phyloP scores from a whole-genome alignment of 2,797 vertebrate species.

The Ctenosaura bakeri region DNA sequence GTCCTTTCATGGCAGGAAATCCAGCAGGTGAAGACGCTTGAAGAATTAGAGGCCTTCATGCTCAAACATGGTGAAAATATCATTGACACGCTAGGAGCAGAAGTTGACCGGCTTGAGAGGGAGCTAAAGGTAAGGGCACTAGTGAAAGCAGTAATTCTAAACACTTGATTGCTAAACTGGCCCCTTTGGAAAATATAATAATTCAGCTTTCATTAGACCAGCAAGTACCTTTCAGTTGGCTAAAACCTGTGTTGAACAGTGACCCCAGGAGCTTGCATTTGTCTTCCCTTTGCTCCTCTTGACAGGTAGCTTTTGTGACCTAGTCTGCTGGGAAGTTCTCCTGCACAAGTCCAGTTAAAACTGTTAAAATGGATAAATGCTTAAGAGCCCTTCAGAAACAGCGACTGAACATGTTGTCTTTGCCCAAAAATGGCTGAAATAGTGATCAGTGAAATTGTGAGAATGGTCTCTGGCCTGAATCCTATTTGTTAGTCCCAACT shows the following conservation, averaged over 20 bases:
- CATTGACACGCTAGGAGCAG: slow-evolving; percentile 94
- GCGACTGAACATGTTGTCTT: slow-evolving; percentile 1
- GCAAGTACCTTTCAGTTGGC: background rate
- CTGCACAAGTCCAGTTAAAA: background rate
- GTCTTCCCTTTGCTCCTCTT: slow-evolving; percentile 24
- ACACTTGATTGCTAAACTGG: background rate
- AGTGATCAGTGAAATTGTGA: background rate
- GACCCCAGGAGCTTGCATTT: background rate
- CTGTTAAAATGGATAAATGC: background rate
- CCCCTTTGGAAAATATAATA: background rate
- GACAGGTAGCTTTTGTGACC: background rate
- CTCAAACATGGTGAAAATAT: slow-evolving; percentile 99
- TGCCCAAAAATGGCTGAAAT: no score
- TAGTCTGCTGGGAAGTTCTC: slow-evolving; percentile 2
- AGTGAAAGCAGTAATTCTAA: background rate
- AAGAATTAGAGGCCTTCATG: slow-evolving; percentile 97
- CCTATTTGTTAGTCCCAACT: background rate
- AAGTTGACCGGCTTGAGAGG: slow-evolving; percentile 97
- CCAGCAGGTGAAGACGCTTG: slow-evolving; percentile 94
- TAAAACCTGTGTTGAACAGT: slow-evolving; percentile 7
- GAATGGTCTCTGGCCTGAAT: background rate
- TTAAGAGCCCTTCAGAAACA: background rate
- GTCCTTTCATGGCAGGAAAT: slow-evolving; percentile 87
- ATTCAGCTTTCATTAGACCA: background rate
- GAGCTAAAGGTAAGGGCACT: slow-evolving; percentile 90